A percentile compares a stretch with the other conserved stretches of the same genome.
Evolutionary conservation across 2,113 vertebrate genomes (phyloP).

Genomic region (Poeciliopsis retropinna): DNA sequence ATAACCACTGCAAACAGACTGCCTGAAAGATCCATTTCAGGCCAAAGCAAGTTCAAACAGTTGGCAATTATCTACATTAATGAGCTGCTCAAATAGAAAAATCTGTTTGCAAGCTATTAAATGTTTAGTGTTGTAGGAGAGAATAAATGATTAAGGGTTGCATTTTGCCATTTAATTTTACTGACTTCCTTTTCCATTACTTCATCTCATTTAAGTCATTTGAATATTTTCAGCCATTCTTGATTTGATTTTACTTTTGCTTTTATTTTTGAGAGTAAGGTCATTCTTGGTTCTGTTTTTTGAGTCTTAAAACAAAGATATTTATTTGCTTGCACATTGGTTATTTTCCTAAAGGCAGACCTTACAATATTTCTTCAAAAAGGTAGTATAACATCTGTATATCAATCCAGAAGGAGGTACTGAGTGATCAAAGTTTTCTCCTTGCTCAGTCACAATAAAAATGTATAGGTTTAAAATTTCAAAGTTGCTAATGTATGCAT

Average conservation of each 20-base stretch:
- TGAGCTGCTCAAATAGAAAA: background rate
- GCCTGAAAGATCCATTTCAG: slow-evolving; percentile 13
- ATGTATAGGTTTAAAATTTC: no score
- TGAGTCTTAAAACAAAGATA: background rate
- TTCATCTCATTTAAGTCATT: background rate
- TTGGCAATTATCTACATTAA: background rate
- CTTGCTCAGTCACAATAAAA: no score
- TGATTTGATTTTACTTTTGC: background rate
- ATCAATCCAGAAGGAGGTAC: no score
- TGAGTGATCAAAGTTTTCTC: no score
- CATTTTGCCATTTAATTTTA: slow-evolving; percentile 1
- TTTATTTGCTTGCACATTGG: no score
- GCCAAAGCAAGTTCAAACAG: slow-evolving; percentile 6
- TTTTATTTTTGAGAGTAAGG: background rate
- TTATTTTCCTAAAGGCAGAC: no score
- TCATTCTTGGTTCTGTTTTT: background rate
- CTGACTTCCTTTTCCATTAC: background rate
- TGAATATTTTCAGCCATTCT: background rate
- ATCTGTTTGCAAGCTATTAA: background rate
- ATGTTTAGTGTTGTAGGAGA: background rate
- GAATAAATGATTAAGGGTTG: background rate
- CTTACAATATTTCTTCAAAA: no score
- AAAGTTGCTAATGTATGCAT: no score
- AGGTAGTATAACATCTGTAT: no score
- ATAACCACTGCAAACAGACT: slow-evolving; percentile 6